Base-by-base conservation (phyloP, 2,797 vertebrate species). In the Coluber constrictor region DNA sequence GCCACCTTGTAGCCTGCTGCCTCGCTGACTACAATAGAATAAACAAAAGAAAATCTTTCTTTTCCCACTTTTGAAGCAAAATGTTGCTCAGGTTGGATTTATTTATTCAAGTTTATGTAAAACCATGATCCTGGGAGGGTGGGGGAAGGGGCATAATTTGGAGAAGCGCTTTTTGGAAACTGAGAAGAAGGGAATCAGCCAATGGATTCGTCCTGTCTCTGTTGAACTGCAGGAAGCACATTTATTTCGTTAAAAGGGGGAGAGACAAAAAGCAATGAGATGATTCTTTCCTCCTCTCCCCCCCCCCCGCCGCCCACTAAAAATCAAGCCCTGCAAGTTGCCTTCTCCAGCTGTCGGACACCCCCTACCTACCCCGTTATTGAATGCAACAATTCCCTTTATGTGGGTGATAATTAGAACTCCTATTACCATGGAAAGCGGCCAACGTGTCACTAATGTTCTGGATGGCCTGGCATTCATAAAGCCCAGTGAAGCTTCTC, bases 401-500 rank as follows among this genome's bases (percentile, higher is more conserved):
- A 88, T 51, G 92, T 89, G 95, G 95, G 94, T 43, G 95, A 95
- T 54, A 70, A 95, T 93, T 96, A 95, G 95, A 97, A 93, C 93
- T 95, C 93, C 32, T 94, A 94, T 96, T 96, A 96, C 95, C 96
- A 94, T 10, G 66, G 95, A 94, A 97, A 96, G 86, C 94, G 97
- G 96, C 94, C 95, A 97, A 95, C 91, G 95, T 95, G 92, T 90
- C 37, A 0, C 95, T 96, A 96, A 97, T 97, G 97, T 95, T 97
- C 97, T 97, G 96, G 96, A 96, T 96, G 96, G 97, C 95, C 97
- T 97, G 94, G 95, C 97, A 94, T 95, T 97, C 95, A 91, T 95
- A 97, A 97, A 97, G 96, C 96, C 97, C 97, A 97, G 94, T 94
- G 93, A 95, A 97, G 56, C 93, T n/a, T 94, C 95, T 93, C 97